A percentile compares a stretch with the other conserved stretches of the same genome.
These are phyloP conservation scores for Myxocyprinus asiaticus DNA, from an alignment of 2,113 vertebrate genomes.

Conservation along the genomic window DNA sequence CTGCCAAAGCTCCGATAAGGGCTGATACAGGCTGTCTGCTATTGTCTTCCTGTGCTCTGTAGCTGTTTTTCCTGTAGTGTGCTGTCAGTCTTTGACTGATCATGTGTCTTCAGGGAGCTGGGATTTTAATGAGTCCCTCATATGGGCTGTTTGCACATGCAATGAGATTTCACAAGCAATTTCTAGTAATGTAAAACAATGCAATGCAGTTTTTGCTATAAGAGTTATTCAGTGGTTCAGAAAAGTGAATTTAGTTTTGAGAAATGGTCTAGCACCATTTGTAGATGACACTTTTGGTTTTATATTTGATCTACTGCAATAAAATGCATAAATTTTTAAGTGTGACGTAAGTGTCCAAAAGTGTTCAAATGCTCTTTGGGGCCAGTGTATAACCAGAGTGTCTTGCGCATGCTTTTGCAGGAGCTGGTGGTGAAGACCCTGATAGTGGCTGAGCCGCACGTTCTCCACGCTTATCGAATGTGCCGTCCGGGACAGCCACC, in stretches of 20 bases:
- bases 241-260: no score
- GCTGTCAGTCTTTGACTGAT: conserved; percentile 43
- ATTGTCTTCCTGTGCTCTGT: conserved; percentile 16
- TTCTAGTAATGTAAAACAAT: no score
- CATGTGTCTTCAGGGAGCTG: conserved; percentile 48
- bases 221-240: no score
- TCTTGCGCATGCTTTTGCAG: conserved; percentile 63
- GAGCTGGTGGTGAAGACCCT: conserved; percentile 96
- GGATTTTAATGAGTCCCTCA: conserved; percentile 43
- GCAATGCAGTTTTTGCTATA: no score
- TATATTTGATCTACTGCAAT: no score
- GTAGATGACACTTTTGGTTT: no score
- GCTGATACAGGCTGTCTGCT: conserved; percentile 26
- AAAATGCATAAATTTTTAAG: no score
- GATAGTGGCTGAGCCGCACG: conserved; percentile 94
- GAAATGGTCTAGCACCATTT: no score
- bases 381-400: neutral
- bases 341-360: neutral
- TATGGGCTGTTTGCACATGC: conserved; percentile 24
- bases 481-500: conserved; percentile 94
- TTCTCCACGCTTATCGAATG: conserved; percentile 97
- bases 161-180: no score
- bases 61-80: conserved; percentile 6
- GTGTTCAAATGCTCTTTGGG: neutral
- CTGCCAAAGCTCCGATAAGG: conserved; percentile 45